Evolutionary conservation across 2,797 vertebrate species (phyloP).

Genomic region (Pyrrhura leucotis): DNA sequence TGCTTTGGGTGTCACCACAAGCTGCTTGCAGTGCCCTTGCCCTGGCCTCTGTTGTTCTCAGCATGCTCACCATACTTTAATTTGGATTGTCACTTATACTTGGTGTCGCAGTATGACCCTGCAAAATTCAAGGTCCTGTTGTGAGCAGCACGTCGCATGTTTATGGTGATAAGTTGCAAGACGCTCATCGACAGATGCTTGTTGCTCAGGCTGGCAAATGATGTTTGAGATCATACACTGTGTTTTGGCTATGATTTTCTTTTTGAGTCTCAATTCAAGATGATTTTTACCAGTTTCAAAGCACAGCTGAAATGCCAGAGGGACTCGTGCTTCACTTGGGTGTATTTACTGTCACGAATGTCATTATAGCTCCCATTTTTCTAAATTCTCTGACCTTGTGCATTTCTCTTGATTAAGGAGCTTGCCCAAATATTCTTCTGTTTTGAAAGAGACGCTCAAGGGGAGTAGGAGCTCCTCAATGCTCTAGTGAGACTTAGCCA

Average conservation of each 20-base stretch:
- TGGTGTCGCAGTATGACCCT: not conserved
- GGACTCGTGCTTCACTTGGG: not conserved
- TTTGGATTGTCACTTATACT: not conserved
- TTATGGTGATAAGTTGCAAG: not conserved
- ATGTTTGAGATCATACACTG: not conserved
- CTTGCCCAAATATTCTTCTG: not conserved
- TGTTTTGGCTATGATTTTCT: not conserved
- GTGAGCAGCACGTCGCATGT: not conserved
- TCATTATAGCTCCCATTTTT: not conserved
- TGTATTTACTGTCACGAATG: not conserved
- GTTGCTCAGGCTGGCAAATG: not conserved
- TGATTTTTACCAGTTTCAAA: slow-evolving; percentile 2
- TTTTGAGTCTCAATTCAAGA: not conserved
- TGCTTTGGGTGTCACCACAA: not conserved
- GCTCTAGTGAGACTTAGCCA: not conserved
- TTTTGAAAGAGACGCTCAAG: not conserved
- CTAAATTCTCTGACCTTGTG: not conserved
- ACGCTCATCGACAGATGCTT: not conserved
- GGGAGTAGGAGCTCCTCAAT: not conserved
- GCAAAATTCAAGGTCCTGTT: not conserved
- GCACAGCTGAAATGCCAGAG: not conserved
- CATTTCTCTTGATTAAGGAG: not conserved
- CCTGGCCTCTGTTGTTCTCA: not conserved
- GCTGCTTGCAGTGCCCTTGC: not conserved
- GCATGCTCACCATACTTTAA: not conserved